Conservation (phyloP, 2,888 invertebrate species). For the Cynaeus angustus region DNA sequence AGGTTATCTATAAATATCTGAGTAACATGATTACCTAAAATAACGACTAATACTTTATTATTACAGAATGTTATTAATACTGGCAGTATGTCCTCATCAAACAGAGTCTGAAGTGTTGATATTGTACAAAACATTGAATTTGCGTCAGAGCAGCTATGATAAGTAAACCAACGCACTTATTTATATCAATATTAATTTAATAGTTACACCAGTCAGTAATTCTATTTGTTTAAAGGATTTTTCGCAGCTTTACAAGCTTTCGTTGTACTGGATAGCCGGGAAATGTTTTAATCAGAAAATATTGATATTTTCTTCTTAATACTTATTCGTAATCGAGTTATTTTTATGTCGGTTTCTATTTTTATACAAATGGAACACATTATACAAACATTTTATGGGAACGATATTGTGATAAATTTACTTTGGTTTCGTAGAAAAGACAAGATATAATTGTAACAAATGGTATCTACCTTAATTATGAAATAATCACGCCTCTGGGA, state of each 20-base stretch:
- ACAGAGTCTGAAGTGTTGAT: constrained; percentile 39
- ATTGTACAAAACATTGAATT: constrained; percentile 38
- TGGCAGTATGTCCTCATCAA: constrained; percentile 33
- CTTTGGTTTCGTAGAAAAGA: too few species aligned
- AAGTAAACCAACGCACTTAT: constrained; percentile 40
- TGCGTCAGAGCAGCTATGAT: constrained; percentile 39
- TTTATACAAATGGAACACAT: too few species aligned
- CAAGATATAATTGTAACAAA: too few species aligned
- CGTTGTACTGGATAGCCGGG: too few species aligned
- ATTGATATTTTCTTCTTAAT: too few species aligned
- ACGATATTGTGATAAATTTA: too few species aligned
- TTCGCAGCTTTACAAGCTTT: constrained; percentile 19
- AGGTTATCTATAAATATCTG: constrained; percentile 17
- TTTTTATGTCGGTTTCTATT: too few species aligned
- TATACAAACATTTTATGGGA: too few species aligned
- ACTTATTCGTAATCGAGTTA: too few species aligned
- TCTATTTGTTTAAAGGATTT: constrained; percentile 34
- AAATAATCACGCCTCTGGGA: too few species aligned
- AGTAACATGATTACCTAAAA: constrained; percentile 5
- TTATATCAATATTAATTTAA: constrained; percentile 45
- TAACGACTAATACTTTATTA: constrained; percentile 21
- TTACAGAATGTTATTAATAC: constrained; percentile 28
- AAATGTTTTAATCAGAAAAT: too few species aligned
- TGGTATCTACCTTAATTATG: too few species aligned
- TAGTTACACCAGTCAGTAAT: constrained; percentile 28